Percentiles rank a stretch among this genome's conserved stretches.
These are phyloP conservation scores for Melanostoma scalare DNA, from an alignment of 2,888 invertebrate genomes.

Conservation along the genomic window DNA sequence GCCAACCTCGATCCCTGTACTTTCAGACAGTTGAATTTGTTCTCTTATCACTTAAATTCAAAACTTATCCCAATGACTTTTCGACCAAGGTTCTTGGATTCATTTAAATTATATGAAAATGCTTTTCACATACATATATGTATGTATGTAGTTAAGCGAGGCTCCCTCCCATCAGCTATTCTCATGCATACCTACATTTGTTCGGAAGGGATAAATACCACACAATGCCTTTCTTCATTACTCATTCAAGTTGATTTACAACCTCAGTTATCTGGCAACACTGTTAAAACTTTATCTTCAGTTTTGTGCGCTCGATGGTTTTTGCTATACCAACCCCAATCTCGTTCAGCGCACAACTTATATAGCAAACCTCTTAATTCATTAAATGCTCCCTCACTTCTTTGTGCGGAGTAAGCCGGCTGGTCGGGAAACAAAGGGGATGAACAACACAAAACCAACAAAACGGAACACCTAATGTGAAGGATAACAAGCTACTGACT, in stretches of 20 bases:
- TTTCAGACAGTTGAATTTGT: constrained; percentile 20
- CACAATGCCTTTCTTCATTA: constrained; percentile 68
- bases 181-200: constrained; percentile 24
- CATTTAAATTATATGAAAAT: constrained; percentile 38
- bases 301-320: constrained; percentile 47
- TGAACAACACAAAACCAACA: constrained; percentile 64
- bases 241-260: constrained; percentile 68
- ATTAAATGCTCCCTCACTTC: constrained; percentile 49
- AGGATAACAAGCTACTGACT: constrained; percentile 69
- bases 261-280: constrained; percentile 70
- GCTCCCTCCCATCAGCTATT: neutral
- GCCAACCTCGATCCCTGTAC: neutral
- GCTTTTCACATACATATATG: neutral
- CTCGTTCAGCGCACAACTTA: constrained; percentile 30
- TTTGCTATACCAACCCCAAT: constrained; percentile 43
- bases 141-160: neutral
- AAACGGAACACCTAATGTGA: constrained; percentile 70
- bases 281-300: constrained; percentile 69
- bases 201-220: constrained; percentile 49
- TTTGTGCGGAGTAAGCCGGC: neutral
- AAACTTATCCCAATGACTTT: constrained; percentile 51
- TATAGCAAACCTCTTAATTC: constrained; percentile 67
- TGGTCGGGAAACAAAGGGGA: constrained; percentile 43
- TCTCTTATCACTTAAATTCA: constrained; percentile 22
- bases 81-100: constrained; percentile 26